phyloP scores from a whole-genome alignment of 2,888 invertebrate species.

The Andrena hattorfiana region DNA sequence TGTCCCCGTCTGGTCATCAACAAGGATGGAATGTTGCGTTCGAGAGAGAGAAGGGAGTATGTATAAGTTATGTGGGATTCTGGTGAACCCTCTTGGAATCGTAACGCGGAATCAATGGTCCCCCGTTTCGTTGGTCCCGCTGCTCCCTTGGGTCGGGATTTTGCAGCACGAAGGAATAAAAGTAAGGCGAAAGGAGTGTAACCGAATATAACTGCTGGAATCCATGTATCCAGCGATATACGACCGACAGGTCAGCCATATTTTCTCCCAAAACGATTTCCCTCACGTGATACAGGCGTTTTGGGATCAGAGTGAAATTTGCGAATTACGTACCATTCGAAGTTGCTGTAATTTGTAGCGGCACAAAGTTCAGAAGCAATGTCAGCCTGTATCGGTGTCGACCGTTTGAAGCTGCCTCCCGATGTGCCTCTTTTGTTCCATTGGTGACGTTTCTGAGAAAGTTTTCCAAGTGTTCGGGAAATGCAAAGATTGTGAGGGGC shows the following conservation, averaged over 20 bases:
- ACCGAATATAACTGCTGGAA: slow-evolving; percentile 22
- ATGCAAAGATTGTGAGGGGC: neutral
- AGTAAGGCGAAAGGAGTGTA: neutral
- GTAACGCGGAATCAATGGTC: slow-evolving; percentile 49
- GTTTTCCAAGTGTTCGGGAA: neutral
- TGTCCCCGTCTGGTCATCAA: slow-evolving; percentile 16
- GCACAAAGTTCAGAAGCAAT: neutral
- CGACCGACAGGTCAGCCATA: neutral
- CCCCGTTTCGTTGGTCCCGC: neutral
- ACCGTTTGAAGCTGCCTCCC: neutral
- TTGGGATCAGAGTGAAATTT: neutral
- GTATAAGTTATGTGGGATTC: slow-evolving; percentile 41
- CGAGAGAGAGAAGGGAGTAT: neutral
- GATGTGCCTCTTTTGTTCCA: neutral
- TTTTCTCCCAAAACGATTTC: slow-evolving; percentile 2
- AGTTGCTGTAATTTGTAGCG: too few species aligned
- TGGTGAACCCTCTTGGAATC: slow-evolving; percentile 34
- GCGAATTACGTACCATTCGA: neutral
- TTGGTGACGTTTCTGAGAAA: neutral
- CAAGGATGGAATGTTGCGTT: slow-evolving; percentile 8
- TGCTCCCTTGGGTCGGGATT: neutral
- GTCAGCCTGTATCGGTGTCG: neutral
- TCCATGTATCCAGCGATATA: neutral
- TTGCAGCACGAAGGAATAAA: neutral
- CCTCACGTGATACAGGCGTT: neutral